These are phyloP conservation scores for Pachypeltis micranthus DNA, from an alignment of 1,140 invertebrate genomes.

Conservation along the genomic window DNA sequence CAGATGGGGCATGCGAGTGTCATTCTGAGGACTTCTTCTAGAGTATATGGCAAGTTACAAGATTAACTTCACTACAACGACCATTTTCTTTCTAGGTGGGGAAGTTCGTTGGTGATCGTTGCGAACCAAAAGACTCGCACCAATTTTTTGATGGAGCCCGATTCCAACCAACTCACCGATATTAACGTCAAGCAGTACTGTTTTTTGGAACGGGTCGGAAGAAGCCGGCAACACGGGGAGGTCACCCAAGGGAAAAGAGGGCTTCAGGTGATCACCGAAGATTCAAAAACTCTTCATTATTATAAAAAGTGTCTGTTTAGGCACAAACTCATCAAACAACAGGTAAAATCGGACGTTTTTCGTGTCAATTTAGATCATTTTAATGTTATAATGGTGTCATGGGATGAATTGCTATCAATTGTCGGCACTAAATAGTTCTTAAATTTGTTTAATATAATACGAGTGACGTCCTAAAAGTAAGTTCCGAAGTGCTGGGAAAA, in stretches of 20 bases:
- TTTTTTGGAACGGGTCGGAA: conserved; percentile 64
- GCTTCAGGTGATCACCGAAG: conserved; percentile 40
- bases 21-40: no score
- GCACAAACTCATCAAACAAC: conserved; percentile 50
- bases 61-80: no score
- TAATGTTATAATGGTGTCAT: no score
- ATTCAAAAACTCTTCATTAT: conserved; percentile 55
- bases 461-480: no score
- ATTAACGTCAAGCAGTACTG: conserved; percentile 51
- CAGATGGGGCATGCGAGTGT: no score
- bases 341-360: no score
- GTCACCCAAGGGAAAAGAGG: conserved; percentile 52
- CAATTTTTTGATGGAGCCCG: conserved; percentile 42
- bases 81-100: background rate
- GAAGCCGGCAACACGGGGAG: conserved; percentile 55
- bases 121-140: conserved; percentile 51
- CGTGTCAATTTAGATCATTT: no score
- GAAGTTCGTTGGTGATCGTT: conserved; percentile 54
- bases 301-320: conserved; percentile 47
- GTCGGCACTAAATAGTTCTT: no score
- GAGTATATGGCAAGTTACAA: no score
- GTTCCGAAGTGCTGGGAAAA: no score
- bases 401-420: no score
- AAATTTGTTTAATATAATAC: no score
- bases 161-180: conserved; percentile 40